Conservation (phyloP, 2,113 vertebrate genomes). For the Ondatra zibethicus region DNA sequence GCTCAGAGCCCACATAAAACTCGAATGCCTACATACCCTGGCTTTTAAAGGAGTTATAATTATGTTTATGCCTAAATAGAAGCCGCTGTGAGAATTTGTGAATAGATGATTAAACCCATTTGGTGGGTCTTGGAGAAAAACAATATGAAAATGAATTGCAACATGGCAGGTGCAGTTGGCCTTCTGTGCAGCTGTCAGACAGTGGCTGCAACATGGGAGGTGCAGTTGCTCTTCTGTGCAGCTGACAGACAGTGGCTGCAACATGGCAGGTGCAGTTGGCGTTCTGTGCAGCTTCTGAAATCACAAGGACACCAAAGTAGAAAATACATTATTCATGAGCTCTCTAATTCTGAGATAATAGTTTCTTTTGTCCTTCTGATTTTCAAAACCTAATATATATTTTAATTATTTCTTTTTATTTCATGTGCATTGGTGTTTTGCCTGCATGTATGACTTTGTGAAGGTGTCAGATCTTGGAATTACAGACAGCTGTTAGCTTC, state of each 20-base stretch:
- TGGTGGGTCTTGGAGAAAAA: background rate
- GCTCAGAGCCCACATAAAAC: background rate
- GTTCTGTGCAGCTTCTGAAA: background rate
- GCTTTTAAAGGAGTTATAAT: background rate
- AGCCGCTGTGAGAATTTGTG: background rate
- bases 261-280: too few species aligned
- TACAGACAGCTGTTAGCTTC: too few species aligned
- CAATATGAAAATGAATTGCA: background rate
- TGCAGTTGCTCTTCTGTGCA: too few species aligned
- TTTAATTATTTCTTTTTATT: too few species aligned
- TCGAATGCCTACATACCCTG: background rate
- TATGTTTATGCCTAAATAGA: background rate
- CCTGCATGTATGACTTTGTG: too few species aligned
- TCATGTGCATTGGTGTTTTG: too few species aligned
- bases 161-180: background rate
- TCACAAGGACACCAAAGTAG: background rate
- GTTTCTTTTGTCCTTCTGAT: constrained; percentile 3
- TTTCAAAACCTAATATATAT: background rate
- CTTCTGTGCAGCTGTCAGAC: too few species aligned
- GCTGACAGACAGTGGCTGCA: too few species aligned
- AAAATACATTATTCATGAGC: background rate
- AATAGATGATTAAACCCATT: background rate
- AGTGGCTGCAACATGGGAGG: too few species aligned
- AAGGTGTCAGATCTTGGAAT: too few species aligned
- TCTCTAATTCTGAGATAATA: background rate